Conservation (phyloP, 2,888 invertebrate genomes). For the Cremastinae sp. region DNA sequence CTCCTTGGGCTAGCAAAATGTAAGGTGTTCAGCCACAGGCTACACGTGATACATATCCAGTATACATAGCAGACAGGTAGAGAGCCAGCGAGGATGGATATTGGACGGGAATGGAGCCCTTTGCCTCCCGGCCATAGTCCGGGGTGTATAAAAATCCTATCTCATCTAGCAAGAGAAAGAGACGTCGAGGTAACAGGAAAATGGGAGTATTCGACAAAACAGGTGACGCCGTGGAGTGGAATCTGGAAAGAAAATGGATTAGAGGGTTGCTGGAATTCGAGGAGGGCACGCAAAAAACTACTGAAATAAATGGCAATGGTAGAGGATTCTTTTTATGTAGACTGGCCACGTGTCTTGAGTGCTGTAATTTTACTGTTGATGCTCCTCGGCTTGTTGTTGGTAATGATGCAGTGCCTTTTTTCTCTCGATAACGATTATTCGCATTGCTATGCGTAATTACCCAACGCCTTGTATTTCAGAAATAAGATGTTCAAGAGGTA, state of each 20-base stretch:
- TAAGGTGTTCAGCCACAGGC: conserved; percentile 32
- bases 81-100: conserved; percentile 33
- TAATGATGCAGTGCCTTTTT: neutral
- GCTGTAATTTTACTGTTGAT: no score
- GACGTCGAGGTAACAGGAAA: conserved; percentile 23
- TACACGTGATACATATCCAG: conserved; percentile 12
- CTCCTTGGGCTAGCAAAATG: conserved; percentile 7
- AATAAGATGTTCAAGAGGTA: no score
- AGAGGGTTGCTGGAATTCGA: conserved; percentile 27
- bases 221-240: conserved; percentile 25
- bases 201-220: conserved; percentile 37
- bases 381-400: no score
- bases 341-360: conserved; percentile 1
- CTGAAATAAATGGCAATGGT: conserved; percentile 44
- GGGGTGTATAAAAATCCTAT: conserved; percentile 72
- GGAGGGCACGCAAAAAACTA: conserved; percentile 31
- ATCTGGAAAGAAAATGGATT: conserved; percentile 46
- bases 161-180: conserved; percentile 60
- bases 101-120: conserved; percentile 54
- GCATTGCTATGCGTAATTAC: no score
- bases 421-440: no score
- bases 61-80: conserved; percentile 6
- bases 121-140: conserved; percentile 61
- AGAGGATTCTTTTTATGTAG: conserved; percentile 61
- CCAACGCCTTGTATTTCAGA: no score